Evolutionary conservation across 1,140 invertebrate genomes (phyloP), one percentile per base, ranked within the genome.

Genomic region (Drosophila yakuba): DNA sequence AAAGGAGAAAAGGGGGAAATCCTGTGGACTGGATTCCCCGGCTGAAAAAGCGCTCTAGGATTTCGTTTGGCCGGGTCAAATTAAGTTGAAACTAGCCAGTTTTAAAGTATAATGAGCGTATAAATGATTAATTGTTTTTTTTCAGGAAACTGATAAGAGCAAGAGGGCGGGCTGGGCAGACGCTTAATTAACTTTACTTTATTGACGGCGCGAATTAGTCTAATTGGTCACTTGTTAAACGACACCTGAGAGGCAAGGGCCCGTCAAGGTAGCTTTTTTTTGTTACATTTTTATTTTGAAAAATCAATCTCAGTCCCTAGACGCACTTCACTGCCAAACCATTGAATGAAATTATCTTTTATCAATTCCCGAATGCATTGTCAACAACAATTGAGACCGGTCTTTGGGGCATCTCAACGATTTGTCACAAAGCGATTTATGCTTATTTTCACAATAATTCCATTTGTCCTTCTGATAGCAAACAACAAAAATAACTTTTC

Each of bases 101-200:
- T 80, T 84, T 84, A 84, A 84, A 84, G 66, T 64, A 80, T 84
- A 84, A 84, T 84, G 80, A 84, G 80, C 67, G 80, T 73, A 68
- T 84, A 84, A 80, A 80, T 84, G 80, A 84, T 84, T 85, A 84
- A 84, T 84, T 84, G 56, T 60, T 59, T 83, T 32, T 32, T 78
- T 82, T 45, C 54, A 41, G 47, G 41, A 71, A 83, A 83, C 78
- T 83, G 80, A 84, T 84, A 72, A 66, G 39, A 71, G 54, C 54
- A 51, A 51, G 41, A 56, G 55, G 62, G 44, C 59, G 44, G 38
- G 4, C 20, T 41, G 14, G 23, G 50, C 48, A 25, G 58, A 17
- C 64, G 43, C 61, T 83, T 77, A 84, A 84, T 84, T 84, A 84
- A 80, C 58, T 80, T 36, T 17, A n/a, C 59, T 71, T 76, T 77